phyloP scores from a whole-genome alignment of 1,140 invertebrate species.

The Spodoptera frugiperda region DNA sequence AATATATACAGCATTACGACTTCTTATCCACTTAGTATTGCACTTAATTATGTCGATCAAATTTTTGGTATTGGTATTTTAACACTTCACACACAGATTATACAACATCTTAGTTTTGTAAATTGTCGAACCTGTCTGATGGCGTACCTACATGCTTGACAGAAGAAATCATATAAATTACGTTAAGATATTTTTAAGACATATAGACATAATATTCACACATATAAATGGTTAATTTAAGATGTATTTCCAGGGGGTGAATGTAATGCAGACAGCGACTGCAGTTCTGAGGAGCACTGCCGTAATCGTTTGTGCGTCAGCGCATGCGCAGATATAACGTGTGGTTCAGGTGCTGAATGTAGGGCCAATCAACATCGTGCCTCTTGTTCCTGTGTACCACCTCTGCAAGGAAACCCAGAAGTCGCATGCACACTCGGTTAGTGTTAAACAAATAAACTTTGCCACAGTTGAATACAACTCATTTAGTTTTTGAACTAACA shows the following conservation, averaged over 20 bases:
- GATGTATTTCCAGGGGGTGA: slow-evolving; percentile 80
- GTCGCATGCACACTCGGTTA: slow-evolving; percentile 91
- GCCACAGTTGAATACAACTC: not conserved
- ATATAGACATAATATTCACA: not conserved
- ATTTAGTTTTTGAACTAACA: not conserved
- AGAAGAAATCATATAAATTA: not conserved
- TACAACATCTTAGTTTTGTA: not conserved
- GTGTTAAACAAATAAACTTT: not conserved
- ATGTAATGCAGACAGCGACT: slow-evolving; percentile 87
- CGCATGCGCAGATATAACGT: slow-evolving; percentile 91
- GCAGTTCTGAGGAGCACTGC: slow-evolving; percentile 91
- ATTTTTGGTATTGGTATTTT: not conserved
- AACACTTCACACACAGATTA: not conserved
- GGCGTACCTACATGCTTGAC: not conserved
- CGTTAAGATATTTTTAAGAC: too few relatives aligned
- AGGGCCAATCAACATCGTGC: slow-evolving; percentile 91
- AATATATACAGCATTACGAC: slow-evolving; percentile 36
- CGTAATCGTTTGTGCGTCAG: slow-evolving; percentile 91
- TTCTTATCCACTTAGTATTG: not conserved
- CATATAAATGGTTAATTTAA: not conserved
- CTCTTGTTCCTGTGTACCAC: slow-evolving; percentile 91
- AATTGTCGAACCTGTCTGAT: not conserved
- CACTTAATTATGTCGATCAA: slow-evolving; percentile 4
- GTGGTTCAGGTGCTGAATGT: slow-evolving; percentile 93
- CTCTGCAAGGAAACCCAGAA: slow-evolving; percentile 92